Base-by-base conservation (phyloP, 2,113 vertebrate species). In the Diadophis punctatus region DNA sequence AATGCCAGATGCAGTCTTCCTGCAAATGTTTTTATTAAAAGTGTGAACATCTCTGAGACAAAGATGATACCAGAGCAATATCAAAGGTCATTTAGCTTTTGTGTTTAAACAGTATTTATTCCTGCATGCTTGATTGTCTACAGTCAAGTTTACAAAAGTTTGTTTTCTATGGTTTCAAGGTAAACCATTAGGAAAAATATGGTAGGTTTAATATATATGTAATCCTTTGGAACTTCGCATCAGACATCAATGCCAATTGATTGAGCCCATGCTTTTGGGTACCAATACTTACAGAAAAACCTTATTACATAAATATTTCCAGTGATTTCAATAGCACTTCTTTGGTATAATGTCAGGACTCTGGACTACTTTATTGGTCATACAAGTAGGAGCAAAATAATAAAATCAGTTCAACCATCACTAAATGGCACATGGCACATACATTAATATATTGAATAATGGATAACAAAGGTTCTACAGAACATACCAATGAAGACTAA, bases 371-470 rank as follows among this genome's bases (percentile, higher is more conserved):
- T 93, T 52, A 87, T 48, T 1, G 46, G 8, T 27, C 5, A 63
- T 18, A 8, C 34, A 46, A 27, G 93, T 92, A 7, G 88, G 90
- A 23, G 25, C 92, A 95, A 85, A 90, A 43, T 0, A 95, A 93
- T 92, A 85, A 30, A 0, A 0, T 1, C 88, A 2, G 4, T 93
- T 84, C 86, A 63, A 2, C 18, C 3, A 39, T 12, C 1, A 55
- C 90, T 34, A 56, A 4, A 39, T 8, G 2, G 1, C 86, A 4
- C 4, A 89, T 93, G 34, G 56, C 93, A 93, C 52, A 89, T 27
- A 5, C 58, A 90, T 6, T 46, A 58, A 80, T 93, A 46, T 74
- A 52, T 85, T 89, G 39, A 56, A 43, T 90, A 86, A 92, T 2
- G 53, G 4, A 88, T 94, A 93, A 74, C 11, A 95, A 30, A 93